Evolutionary conservation across 2,113 vertebrate genomes (phyloP), one percentile per base, ranked within the genome.

Genomic region (Phasianus colchicus): DNA sequence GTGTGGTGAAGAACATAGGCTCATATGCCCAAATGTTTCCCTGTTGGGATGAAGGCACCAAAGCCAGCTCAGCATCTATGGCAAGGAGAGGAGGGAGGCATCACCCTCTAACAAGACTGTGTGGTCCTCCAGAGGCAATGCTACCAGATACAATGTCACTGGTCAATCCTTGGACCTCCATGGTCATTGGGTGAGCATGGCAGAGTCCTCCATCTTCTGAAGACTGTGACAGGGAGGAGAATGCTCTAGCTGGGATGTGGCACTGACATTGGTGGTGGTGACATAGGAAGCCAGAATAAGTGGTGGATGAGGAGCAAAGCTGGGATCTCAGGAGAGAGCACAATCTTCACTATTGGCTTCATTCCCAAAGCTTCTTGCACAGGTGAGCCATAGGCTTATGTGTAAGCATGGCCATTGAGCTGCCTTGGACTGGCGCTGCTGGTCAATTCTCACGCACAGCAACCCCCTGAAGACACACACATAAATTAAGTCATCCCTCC

Each of bases 11-110:
- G 19, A 85, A 60, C 63, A 27, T 60, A 20, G 10, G 30, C n/a
- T 16, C 61, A 58, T 58, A 27, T 60, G 43, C 32, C 38, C 29
- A 38, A 60, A 8, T 48, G 38, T 9, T 38, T 83, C 63, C 32
- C 34, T 2, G 48, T 65, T 1, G 29, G 30, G 57, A 48, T 0
- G 0, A 69, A 60, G 69, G 18, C 14, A 1, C 0, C 2, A 1
- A 83, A 43, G 21, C 29, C 2, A 4, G 32, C 52, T 74, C 12
- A 66, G 45, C 18, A 13, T 24, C 65, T 34, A 13, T 0, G 5
- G 34, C 19, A 12, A 13, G 43, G 9, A 67, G 55, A 93, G 52
- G 54, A 87, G 40, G 55, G 13, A 38, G 29, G 4, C 71, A 15
- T 70, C 67, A 42, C 29, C 10, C 8, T 74, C 76, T 22, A 50